Evolutionary conservation across 2,888 invertebrate species (phyloP), one percentile per base, ranked within the genome.

Genomic region (Cecidostiba fungosa): DNA sequence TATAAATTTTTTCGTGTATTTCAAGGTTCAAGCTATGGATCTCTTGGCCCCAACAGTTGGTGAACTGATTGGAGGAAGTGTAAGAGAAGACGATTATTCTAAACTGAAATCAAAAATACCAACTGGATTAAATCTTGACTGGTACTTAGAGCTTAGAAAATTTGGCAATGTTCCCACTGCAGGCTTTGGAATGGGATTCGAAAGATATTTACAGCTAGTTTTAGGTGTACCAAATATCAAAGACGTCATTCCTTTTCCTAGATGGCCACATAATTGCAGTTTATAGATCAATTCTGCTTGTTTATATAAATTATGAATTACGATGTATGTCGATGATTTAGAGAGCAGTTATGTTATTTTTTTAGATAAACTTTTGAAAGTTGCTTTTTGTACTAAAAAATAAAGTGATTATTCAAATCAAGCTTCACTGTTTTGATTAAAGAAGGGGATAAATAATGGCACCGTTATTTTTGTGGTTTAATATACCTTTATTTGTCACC

Each of bases 161-260:
- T 98, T 96, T 93, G 99, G 99, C 0, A 96, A 97, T 85, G 96
- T 97, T 54, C 96, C 98, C 0, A 98, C 98, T 14, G 99, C 97
- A 26, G 99, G 99, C 0, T 99, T 98, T 94, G 99, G 99, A 8
- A 94, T 99, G 90, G 99, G 99, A 0, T 96, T 99, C 91, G 99
- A 99, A 92, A 95, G 99, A 89, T 96, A 97, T 89, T 92, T 99
- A 84, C 98, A 98, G 94, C 95, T 96, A 79, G 88, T 99, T 54
- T 95, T 98, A 62, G 96, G 97, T 78, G 95, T 98, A 62, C 94
- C 94, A 73, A 99, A 98, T 93, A 99, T 99, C 89, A 98, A 98
- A 93, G 99, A 99, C 92, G 96, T 97, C 5, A 95, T 98, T 89
- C 97, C 99, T 0, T 99, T 99, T 93, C 99, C 99, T 0, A 95